Percentiles rank a stretch among this genome's conserved stretches.
These are phyloP conservation scores for Apis cerana DNA, from an alignment of 1,140 invertebrate genomes.

Conservation along the genomic window DNA sequence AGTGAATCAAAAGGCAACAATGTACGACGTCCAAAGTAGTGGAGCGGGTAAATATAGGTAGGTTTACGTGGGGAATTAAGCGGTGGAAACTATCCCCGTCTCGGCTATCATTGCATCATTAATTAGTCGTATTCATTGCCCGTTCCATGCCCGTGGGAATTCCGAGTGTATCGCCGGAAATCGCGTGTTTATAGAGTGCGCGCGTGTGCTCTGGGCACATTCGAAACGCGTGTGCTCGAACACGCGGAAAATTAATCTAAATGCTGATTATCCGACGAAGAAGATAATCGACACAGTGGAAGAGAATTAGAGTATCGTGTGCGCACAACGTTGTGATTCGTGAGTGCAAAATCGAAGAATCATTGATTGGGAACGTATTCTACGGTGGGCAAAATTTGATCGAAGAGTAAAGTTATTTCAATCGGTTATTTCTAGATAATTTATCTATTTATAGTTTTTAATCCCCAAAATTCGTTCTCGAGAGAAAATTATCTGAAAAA, in stretches of 20 bases:
- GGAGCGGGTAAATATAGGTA: too few relatives aligned
- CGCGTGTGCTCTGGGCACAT: background rate
- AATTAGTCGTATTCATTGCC: conserved; percentile 52
- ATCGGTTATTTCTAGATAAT: too few relatives aligned
- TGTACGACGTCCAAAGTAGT: too few relatives aligned
- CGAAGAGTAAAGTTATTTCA: too few relatives aligned
- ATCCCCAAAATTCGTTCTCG: too few relatives aligned
- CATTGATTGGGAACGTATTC: background rate
- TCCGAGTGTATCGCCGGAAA: background rate
- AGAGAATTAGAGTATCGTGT: background rate
- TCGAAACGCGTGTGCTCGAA: background rate
- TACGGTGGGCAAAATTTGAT: too few relatives aligned
- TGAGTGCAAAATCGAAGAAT: background rate
- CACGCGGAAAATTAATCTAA: conserved; percentile 34
- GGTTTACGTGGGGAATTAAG: background rate
- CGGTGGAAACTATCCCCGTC: background rate
- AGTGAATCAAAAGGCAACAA: too few relatives aligned
- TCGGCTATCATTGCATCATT: conserved; percentile 35
- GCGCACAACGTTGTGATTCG: background rate
- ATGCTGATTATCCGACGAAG: conserved; percentile 5
- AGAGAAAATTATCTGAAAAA: too few relatives aligned
- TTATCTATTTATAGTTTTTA: too few relatives aligned
- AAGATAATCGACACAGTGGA: background rate
- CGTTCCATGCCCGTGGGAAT: conserved; percentile 31
- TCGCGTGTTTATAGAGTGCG: background rate